Conservation (phyloP, 2,113 vertebrate species). For the Struthio camelus region DNA sequence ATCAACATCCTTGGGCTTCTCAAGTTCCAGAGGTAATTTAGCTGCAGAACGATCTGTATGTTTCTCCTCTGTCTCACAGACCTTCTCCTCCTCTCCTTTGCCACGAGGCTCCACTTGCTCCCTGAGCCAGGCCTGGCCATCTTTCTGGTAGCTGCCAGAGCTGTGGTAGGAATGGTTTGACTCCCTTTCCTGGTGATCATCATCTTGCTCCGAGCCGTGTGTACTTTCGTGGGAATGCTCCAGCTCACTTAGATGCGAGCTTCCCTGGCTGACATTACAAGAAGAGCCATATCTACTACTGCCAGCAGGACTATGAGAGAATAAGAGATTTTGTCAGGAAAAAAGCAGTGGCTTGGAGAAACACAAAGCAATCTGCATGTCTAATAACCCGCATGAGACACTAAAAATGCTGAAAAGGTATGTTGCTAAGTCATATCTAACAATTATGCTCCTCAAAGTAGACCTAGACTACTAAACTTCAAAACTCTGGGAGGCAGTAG, state of each 20-base stretch:
- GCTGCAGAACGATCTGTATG: not conserved
- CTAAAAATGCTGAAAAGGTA: not conserved
- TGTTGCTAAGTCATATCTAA: not conserved
- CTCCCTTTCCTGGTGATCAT: conserved; percentile 79
- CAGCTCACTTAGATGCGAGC: conserved; percentile 91
- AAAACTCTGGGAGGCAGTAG: not conserved
- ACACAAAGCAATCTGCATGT: not conserved
- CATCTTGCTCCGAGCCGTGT: conserved; percentile 79
- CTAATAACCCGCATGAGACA: not conserved
- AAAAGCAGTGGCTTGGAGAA: not conserved
- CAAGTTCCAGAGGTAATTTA: conserved; percentile 44
- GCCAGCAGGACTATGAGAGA: conserved; percentile 85
- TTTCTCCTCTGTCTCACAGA: conserved; percentile 35
- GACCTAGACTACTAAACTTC: not conserved
- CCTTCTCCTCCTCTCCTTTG: conserved; percentile 41
- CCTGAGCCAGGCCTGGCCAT: conserved; percentile 63
- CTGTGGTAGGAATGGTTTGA: conserved; percentile 81
- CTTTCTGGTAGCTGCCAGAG: conserved; percentile 73
- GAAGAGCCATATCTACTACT: conserved; percentile 94
- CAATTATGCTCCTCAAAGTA: not conserved
- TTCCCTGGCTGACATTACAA: conserved; percentile 93
- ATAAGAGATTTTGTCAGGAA: not conserved
- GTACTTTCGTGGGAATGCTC: conserved; percentile 85
- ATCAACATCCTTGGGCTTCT: conserved; percentile 59
- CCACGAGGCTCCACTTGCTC: conserved; percentile 44